Conservation (phyloP, 2,888 invertebrate species). For the Eucriotettix oculatus region DNA sequence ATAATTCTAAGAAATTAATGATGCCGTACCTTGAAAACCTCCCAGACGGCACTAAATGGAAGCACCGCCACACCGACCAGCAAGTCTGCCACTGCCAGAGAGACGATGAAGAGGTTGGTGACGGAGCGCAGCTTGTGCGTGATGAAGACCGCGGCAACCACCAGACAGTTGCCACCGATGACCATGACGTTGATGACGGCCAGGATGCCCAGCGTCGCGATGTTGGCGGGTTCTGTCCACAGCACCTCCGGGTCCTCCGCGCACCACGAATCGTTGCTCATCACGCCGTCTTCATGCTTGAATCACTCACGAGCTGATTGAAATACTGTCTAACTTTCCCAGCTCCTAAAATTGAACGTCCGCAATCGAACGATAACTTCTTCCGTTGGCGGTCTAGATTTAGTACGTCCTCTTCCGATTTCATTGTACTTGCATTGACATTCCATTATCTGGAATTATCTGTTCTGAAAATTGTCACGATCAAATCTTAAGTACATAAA, state of each 20-base stretch:
- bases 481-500: no score
- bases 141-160: conserved; percentile 82
- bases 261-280: not conserved
- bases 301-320: no score
- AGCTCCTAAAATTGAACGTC: no score
- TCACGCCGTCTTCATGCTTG: no score
- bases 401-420: no score
- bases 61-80: conserved; percentile 89
- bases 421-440: no score
- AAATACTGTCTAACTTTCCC: no score
- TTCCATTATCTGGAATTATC: no score
- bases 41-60: conserved; percentile 90
- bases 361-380: no score
- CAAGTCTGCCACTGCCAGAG: conserved; percentile 88
- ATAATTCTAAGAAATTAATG: no score
- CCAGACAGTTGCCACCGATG: conserved; percentile 78
- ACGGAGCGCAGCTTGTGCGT: conserved; percentile 84
- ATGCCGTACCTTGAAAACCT: conserved; percentile 63
- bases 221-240: conserved; percentile 64
- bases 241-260: conserved; percentile 31
- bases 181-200: conserved; percentile 77
- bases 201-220: conserved; percentile 59
- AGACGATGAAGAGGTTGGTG: conserved; percentile 93
- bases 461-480: no score
- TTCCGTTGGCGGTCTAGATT: no score